Evolutionary conservation across 2,888 invertebrate species (phyloP), one percentile per base, ranked within the genome.

Genomic region (Aleiodes testaceus): DNA sequence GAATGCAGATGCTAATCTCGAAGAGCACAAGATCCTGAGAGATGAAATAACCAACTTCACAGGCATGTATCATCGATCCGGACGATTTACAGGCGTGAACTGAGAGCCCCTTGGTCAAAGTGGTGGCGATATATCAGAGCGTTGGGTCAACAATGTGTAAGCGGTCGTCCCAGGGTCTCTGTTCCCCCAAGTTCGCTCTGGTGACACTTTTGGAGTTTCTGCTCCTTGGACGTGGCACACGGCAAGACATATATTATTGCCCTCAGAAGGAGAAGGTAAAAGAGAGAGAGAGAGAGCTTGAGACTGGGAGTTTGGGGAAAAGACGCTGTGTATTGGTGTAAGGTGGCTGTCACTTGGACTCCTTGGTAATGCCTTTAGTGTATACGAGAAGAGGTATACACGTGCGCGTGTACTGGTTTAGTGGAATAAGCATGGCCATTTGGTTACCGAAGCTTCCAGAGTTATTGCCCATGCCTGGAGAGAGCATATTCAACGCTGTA

Each of bases 161-260:
- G 82, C 79, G 78, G 77, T 79, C 80, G 78, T 79, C 72, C 74
- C 70, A 79, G 77, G 78, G 75, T 72, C 77, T 77, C 81, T 76
- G 67, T 50, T 78, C 79, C 81, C 79, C 80, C 79, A 82, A 83
- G 81, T 82, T 84, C 79, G 79, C 81, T 84, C 47, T 77, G 75
- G 84, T 82, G 86, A 85, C 84, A 85, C 85, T 85, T 84, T 82
- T 82, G 82, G 83, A 85, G 84, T 84, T 84, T 81, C 82, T 80
- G 80, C 80, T 84, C 79, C 82, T 84, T 82, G 82, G 80, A 82
- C 77, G 77, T 55, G 75, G 75, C 74, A 75, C 77, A 78, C 74
- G 61, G 61, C 71, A 77, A 84, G 83, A 82, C 83, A 83, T 83
- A 82, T 80, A 76, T 81, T 79, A 80, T 75, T 78, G 76, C 74